Evolutionary conservation across 1,140 invertebrate genomes (phyloP).

Genomic region (Lethrus apterus): DNA sequence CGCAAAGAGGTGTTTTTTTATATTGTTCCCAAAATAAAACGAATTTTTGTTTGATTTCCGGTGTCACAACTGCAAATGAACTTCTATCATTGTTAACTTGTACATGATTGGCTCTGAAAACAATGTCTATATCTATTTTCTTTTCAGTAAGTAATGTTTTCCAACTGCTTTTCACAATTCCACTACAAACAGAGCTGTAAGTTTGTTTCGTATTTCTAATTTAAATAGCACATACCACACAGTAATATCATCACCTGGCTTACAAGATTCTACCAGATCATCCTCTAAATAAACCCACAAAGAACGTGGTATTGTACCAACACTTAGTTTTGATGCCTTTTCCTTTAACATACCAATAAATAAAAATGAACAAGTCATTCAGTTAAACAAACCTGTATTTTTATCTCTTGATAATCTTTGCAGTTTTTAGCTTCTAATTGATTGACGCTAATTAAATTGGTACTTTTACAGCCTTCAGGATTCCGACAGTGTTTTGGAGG

Average conservation of each 20-base stretch:
- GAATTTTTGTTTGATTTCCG: constrained; percentile 68
- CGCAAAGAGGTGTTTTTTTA: constrained; percentile 51
- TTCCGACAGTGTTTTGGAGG: constrained; percentile 55
- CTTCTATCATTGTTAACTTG: constrained; percentile 64
- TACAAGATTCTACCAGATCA: constrained; percentile 80
- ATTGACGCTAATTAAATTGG: constrained; percentile 46
- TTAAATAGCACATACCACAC: constrained; percentile 55
- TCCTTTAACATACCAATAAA: no score
- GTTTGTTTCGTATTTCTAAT: background rate
- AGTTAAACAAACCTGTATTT: no score
- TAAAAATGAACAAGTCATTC: no score
- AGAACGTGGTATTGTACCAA: constrained; percentile 68
- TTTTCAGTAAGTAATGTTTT: constrained; percentile 49
- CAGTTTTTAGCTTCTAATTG: constrained; percentile 56
- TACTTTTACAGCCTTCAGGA: constrained; percentile 49
- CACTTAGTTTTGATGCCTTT: constrained; percentile 59
- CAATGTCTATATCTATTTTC: constrained; percentile 62
- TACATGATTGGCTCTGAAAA: constrained; percentile 66
- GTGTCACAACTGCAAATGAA: constrained; percentile 51
- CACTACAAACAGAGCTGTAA: constrained; percentile 50
- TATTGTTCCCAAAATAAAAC: constrained; percentile 66
- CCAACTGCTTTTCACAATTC: constrained; percentile 69
- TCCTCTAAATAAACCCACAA: constrained; percentile 76
- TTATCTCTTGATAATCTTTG: constrained; percentile 87
- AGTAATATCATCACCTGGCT: constrained; percentile 81